These are phyloP conservation scores for Dasypolia templi DNA, from an alignment of 2,888 invertebrate genomes.

Conservation along the genomic window DNA sequence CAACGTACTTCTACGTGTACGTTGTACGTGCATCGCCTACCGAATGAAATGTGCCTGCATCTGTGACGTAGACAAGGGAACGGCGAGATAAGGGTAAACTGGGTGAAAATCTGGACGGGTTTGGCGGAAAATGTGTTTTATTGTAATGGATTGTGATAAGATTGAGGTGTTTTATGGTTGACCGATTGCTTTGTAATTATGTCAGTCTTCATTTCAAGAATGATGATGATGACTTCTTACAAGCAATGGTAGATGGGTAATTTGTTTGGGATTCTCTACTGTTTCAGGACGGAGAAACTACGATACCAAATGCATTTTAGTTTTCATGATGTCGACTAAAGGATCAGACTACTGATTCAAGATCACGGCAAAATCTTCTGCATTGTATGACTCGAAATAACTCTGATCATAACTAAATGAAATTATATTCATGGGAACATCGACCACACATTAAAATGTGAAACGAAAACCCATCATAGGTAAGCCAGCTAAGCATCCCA, in stretches of 20 bases:
- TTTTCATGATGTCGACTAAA: not conserved
- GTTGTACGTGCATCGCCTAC: slow-evolving; percentile 82
- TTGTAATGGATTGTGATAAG: not conserved
- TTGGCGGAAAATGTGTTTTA: not conserved
- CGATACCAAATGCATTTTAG: no score
- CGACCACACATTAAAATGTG: not conserved
- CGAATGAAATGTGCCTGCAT: slow-evolving; percentile 80
- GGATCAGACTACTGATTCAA: not conserved
- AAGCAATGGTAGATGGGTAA: not conserved
- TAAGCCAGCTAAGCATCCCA: not conserved
- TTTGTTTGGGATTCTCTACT: not conserved
- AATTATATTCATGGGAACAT: not conserved
- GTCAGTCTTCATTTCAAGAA: not conserved
- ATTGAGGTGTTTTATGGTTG: not conserved
- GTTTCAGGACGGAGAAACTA: no score
- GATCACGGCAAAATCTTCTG: not conserved
- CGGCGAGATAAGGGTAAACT: slow-evolving; percentile 44
- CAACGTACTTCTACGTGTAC: no score
- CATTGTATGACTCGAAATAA: not conserved
- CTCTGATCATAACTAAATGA: not conserved
- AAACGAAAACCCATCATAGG: not conserved
- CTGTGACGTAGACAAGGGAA: slow-evolving; percentile 63
- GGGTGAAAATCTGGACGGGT: not conserved
- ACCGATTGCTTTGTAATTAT: not conserved
- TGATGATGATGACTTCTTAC: not conserved